These are phyloP conservation scores for Sylvilagus bachmani DNA, from an alignment of 2,113 vertebrate species.

Conservation along the genomic window DNA sequence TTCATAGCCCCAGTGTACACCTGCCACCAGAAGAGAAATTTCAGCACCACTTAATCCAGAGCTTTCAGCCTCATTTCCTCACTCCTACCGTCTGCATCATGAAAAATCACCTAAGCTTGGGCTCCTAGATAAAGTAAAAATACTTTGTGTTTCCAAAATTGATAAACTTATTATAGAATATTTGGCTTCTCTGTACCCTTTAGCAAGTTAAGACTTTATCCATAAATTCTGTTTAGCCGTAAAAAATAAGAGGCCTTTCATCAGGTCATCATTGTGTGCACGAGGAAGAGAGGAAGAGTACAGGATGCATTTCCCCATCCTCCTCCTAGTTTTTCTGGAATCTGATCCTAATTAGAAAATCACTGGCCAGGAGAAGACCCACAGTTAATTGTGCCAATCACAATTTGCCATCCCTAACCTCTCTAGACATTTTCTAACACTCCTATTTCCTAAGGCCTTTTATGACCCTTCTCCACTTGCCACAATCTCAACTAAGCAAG, in stretches of 20 bases:
- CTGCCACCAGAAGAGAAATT: slow-evolving; percentile 77
- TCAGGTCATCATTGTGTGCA: background rate
- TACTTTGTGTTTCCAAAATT: background rate
- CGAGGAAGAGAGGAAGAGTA: background rate
- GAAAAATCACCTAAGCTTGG: slow-evolving; percentile 2
- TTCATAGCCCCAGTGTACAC: slow-evolving; percentile 83
- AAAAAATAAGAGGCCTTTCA: background rate
- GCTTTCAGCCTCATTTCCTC: slow-evolving; percentile 46
- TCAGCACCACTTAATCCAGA: slow-evolving; percentile 53
- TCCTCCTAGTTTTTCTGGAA: background rate
- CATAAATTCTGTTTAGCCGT: background rate
- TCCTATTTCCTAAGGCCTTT: slow-evolving; percentile 22
- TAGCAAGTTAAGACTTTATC: slow-evolving; percentile 33
- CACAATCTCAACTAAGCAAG: slow-evolving; percentile 9
- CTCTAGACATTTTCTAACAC: background rate
- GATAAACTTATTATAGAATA: background rate
- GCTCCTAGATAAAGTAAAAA: slow-evolving; percentile 19
- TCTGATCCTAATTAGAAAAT: slow-evolving; percentile 50
- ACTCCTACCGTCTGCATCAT: slow-evolving; percentile 14
- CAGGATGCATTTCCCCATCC: background rate
- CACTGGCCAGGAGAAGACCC: slow-evolving; percentile 8
- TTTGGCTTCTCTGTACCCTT: background rate
- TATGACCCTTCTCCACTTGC: background rate
- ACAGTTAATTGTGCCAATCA: background rate
- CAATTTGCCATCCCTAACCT: background rate